These are phyloP conservation scores for Fistularia commersonii DNA, from an alignment of 2,797 vertebrate species.

Conservation along the genomic window DNA sequence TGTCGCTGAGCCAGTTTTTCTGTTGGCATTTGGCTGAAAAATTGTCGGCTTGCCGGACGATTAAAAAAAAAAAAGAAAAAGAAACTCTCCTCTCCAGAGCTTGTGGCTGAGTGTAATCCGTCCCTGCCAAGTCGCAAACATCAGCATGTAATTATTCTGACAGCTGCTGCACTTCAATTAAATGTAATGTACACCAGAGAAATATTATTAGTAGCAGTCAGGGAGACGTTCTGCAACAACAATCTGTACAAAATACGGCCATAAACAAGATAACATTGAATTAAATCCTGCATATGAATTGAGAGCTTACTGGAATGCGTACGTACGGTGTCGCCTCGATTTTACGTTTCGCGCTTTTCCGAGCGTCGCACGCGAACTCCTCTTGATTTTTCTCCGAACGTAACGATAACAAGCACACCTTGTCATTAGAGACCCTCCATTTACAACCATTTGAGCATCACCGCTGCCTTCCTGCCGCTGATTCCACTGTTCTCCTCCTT, in stretches of 20 bases:
- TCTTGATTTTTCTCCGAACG: too few species aligned
- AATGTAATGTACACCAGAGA: conserved; percentile 71
- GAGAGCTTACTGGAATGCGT: neutral
- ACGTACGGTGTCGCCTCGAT: too few species aligned
- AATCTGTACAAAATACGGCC: conserved; percentile 43
- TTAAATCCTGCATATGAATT: conserved; percentile 16
- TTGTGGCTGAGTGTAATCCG: conserved; percentile 59
- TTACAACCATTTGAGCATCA: conserved; percentile 32
- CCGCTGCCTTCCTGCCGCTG: conserved; percentile 4
- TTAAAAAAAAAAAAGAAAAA: conserved; percentile 15
- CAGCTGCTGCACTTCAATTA: conserved; percentile 77
- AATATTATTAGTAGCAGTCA: conserved; percentile 67
- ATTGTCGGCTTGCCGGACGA: conserved; percentile 34
- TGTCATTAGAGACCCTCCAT: conserved; percentile 24
- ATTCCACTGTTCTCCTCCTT: conserved; percentile 8
- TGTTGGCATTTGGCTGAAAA: conserved; percentile 60
- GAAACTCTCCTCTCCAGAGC: conserved; percentile 61
- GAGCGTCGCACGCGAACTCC: too few species aligned
- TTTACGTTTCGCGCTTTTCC: too few species aligned
- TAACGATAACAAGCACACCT: neutral
- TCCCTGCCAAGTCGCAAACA: conserved; percentile 70
- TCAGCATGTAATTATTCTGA: conserved; percentile 78
- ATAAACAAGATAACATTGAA: conserved; percentile 47
- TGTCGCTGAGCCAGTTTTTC: conserved; percentile 38
- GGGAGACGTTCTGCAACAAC: conserved; percentile 39